A percentile compares a stretch with the other conserved stretches of the same genome.
Conservation (phyloP, 2,113 vertebrate species). For the Trematomus loennbergii region DNA sequence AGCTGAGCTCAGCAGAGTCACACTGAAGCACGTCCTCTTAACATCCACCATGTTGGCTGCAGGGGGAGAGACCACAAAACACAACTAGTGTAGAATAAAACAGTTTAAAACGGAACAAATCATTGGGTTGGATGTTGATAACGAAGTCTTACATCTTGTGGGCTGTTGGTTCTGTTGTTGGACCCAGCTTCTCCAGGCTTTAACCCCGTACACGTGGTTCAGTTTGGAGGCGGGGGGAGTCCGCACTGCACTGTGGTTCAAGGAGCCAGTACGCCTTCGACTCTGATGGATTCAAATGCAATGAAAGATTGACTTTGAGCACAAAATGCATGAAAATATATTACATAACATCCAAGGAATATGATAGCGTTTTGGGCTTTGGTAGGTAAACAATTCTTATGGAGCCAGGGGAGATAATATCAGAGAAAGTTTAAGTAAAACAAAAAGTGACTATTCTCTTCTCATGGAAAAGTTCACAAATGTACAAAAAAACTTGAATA, state of each 20-base stretch:
- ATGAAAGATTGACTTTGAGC: background rate
- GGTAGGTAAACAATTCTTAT: no score
- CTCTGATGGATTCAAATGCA: constrained; percentile 57
- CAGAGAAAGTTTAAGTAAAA: no score
- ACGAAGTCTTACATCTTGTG: constrained; percentile 74
- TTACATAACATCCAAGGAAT: background rate
- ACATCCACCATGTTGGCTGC: constrained; percentile 81
- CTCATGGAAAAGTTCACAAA: no score
- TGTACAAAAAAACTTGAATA: no score
- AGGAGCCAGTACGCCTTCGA: constrained; percentile 57
- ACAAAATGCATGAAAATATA: background rate
- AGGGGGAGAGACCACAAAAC: rapidly evolving
- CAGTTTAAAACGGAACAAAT: background rate
- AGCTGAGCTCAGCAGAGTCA: constrained; percentile 91
- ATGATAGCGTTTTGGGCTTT: no score
- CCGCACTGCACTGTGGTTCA: constrained; percentile 72
- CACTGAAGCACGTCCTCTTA: constrained; percentile 93
- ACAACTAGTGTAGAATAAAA: background rate
- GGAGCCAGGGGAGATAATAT: no score
- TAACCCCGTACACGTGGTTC: constrained; percentile 93
- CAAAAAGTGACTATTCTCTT: no score
- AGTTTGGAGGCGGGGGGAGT: constrained; percentile 83
- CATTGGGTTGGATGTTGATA: constrained; percentile 65
- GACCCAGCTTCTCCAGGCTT: constrained; percentile 96
- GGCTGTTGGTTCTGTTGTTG: constrained; percentile 86